These are phyloP conservation scores for Phenacoccus solenopsis DNA, from an alignment of 1,140 invertebrate species.

Conservation along the genomic window DNA sequence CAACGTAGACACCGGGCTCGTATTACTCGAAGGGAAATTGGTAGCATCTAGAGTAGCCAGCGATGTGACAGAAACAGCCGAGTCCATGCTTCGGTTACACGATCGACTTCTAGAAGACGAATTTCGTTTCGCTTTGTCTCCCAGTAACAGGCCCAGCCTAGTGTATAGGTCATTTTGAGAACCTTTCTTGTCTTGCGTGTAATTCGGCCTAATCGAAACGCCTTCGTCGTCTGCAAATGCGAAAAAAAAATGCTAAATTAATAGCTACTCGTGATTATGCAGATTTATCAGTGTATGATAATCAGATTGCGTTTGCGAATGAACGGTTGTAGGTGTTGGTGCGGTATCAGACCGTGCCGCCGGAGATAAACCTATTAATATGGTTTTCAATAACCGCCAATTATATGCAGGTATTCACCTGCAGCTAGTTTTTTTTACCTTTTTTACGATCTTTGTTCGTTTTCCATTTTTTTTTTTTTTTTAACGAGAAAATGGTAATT, in stretches of 20 bases:
- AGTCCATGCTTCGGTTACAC: slow-evolving; percentile 19
- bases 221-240: slow-evolving; percentile 53
- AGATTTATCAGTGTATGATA: neutral
- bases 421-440: no score
- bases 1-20: slow-evolving; percentile 74
- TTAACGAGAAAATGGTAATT: no score
- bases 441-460: no score
- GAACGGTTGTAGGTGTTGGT: no score
- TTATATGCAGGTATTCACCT: no score
- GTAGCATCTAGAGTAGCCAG: slow-evolving; percentile 57
- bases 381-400: no score
- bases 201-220: slow-evolving; percentile 47
- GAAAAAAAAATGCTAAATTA: slow-evolving; percentile 21
- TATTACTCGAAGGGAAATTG: slow-evolving; percentile 55
- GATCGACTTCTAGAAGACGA: slow-evolving; percentile 26
- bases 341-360: no score
- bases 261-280: neutral
- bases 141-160: slow-evolving; percentile 66
- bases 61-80: slow-evolving; percentile 45
- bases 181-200: slow-evolving; percentile 36
- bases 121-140: slow-evolving; percentile 42
- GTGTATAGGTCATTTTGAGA: slow-evolving; percentile 70
- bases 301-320: no score
- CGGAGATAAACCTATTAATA: no score
- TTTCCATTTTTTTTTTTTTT: no score